phyloP scores from a whole-genome alignment of 2,797 vertebrate genomes.

The Pagetopsis macropterus region DNA sequence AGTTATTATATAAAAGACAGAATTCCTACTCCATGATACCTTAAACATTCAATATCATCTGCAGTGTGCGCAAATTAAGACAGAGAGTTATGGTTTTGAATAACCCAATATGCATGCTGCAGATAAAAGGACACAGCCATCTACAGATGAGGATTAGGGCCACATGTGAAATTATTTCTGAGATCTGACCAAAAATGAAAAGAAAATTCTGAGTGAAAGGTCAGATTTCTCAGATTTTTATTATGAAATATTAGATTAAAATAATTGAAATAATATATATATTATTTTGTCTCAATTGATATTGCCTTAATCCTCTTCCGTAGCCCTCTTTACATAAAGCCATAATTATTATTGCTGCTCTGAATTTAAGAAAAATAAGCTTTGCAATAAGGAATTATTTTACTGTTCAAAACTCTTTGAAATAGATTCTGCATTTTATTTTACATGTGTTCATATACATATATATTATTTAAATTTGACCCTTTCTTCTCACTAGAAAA shows the following conservation, averaged over 20 bases:
- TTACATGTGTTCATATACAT: conserved; percentile 47
- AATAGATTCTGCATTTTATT: conserved; percentile 29
- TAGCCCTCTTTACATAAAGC: conserved; percentile 11
- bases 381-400: conserved; percentile 1
- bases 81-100: conserved; percentile 1
- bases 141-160: neutral
- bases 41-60: conserved; percentile 8
- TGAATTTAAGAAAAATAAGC: conserved; percentile 2
- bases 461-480: conserved; percentile 14
- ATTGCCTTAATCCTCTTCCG: too few species aligned
- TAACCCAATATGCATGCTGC: neutral
- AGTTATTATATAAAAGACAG: conserved; percentile 5
- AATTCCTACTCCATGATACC: neutral
- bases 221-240: too few species aligned
- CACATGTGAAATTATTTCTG: too few species aligned
- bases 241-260: too few species aligned
- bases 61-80: neutral
- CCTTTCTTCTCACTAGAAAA: conserved; percentile 45
- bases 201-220: too few species aligned
- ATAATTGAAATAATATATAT: too few species aligned
- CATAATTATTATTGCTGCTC: conserved; percentile 22
- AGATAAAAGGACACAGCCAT: conserved; percentile 26
- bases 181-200: too few species aligned
- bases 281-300: too few species aligned
- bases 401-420: neutral